phyloP scores from a whole-genome alignment of 2,888 invertebrate species.

The Drosophila tripunctata region DNA sequence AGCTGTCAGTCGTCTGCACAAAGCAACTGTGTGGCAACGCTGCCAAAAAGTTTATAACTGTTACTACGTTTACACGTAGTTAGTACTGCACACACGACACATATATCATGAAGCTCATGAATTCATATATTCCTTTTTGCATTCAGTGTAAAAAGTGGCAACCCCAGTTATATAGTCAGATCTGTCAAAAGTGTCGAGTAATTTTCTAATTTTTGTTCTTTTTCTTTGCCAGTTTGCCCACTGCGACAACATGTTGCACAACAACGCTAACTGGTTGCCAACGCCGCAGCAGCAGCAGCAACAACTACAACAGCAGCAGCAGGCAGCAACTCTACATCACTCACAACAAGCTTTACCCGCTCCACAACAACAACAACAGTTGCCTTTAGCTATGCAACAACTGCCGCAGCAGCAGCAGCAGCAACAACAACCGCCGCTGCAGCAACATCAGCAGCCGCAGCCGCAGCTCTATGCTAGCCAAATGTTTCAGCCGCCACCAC shows the following conservation, averaged over 20 bases:
- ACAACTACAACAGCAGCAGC: conserved; percentile 24
- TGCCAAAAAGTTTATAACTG: not conserved
- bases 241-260: conserved; percentile 71
- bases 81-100: no score
- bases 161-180: not conserved
- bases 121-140: no score
- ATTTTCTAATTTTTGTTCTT: not conserved
- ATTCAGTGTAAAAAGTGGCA: not conserved
- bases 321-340: conserved; percentile 40
- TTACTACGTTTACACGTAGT: not conserved
- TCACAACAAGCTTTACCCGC: not conserved
- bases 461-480: conserved; percentile 55
- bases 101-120: no score
- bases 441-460: conserved; percentile 37
- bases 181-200: not conserved
- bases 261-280: conserved; percentile 72
- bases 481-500: conserved; percentile 56
- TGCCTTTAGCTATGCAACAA: conserved; percentile 23
- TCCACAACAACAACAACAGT: conserved; percentile 33
- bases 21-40: conserved; percentile 14
- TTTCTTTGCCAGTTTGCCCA: conserved; percentile 37
- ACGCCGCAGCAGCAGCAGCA: conserved; percentile 62
- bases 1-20: conserved; percentile 27
- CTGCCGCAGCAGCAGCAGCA: conserved; percentile 50
- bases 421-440: conserved; percentile 22